A percentile compares a stretch with the other conserved stretches of the same genome.
phyloP scores from a whole-genome alignment of 2,797 vertebrate genomes.

The Semotilus atromaculatus region DNA sequence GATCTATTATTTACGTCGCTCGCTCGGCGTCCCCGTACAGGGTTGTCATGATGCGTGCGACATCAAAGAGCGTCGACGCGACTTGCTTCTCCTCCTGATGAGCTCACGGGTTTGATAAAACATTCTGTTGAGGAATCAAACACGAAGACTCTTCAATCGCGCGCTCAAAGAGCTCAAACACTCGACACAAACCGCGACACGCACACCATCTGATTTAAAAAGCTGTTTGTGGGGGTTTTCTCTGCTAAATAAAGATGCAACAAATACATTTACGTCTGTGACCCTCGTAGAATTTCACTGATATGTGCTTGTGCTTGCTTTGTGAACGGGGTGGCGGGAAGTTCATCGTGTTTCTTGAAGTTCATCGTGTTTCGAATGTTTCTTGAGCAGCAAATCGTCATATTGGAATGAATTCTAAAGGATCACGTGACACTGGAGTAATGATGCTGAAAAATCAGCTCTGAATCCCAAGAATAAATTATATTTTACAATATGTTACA shows the following conservation, averaged over 20 bases:
- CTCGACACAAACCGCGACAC: background rate
- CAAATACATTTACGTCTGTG: background rate
- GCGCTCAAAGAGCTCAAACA: background rate
- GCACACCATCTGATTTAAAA: background rate
- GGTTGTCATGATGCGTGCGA: background rate
- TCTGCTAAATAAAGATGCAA: background rate
- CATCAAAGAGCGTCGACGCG: slow-evolving; percentile 2
- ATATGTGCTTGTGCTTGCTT: background rate
- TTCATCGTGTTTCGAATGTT: too few relatives aligned
- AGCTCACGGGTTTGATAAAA: slow-evolving; percentile 15
- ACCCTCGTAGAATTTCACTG: background rate
- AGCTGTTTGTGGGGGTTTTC: background rate
- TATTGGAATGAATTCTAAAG: too few relatives aligned
- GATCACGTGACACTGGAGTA: too few relatives aligned
- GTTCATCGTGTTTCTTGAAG: too few relatives aligned
- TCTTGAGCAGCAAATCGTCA: too few relatives aligned
- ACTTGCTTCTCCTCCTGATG: slow-evolving; percentile 14
- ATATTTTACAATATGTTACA: too few relatives aligned
- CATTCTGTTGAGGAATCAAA: slow-evolving; percentile 25
- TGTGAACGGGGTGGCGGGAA: background rate
- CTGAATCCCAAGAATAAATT: too few relatives aligned
- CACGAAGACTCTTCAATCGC: background rate
- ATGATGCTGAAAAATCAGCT: too few relatives aligned
- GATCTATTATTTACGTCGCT: slow-evolving; percentile 32
- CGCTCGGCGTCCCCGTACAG: background rate